phyloP scores from a whole-genome alignment of 2,797 vertebrate species.

The Pseudomugil tenellus region DNA sequence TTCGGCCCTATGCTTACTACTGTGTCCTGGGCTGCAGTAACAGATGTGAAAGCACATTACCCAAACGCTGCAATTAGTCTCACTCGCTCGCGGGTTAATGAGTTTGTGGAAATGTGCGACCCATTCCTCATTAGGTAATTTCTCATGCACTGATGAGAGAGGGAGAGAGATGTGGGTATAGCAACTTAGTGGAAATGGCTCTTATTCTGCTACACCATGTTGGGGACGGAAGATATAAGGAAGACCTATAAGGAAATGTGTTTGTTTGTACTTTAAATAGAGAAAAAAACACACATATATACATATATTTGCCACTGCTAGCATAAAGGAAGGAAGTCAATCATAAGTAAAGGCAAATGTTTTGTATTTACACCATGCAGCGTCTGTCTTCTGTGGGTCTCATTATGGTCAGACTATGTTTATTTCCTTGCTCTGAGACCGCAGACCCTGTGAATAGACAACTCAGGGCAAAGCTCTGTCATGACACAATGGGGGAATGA shows the following conservation, averaged over 20 bases:
- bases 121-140: slow-evolving; percentile 99
- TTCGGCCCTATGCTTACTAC: slow-evolving; percentile 73
- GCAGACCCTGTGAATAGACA: slow-evolving; percentile 62
- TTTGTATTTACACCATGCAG: slow-evolving; percentile 11
- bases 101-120: slow-evolving; percentile 99
- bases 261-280: neutral
- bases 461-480: slow-evolving; percentile 72
- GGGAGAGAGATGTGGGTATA: slow-evolving; percentile 67
- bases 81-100: slow-evolving; percentile 98
- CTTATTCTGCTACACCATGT: slow-evolving; percentile 36
- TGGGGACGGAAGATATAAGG: neutral
- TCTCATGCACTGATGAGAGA: slow-evolving; percentile 96
- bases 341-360: too few relatives aligned
- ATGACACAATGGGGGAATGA: slow-evolving; percentile 73
- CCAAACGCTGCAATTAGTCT: slow-evolving; percentile 99
- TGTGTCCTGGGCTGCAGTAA: slow-evolving; percentile 87
- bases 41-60: slow-evolving; percentile 99
- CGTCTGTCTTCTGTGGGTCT: slow-evolving; percentile 34
- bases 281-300: neutral
- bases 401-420: slow-evolving; percentile 48
- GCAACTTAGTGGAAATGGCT: slow-evolving; percentile 59
- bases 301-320: neutral
- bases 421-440: slow-evolving; percentile 31
- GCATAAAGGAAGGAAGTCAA: neutral
- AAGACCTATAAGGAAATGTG: neutral